Percentiles rank a stretch among this genome's conserved stretches.
Conservation (phyloP, 2,888 invertebrate species). For the Tachina lurida region DNA sequence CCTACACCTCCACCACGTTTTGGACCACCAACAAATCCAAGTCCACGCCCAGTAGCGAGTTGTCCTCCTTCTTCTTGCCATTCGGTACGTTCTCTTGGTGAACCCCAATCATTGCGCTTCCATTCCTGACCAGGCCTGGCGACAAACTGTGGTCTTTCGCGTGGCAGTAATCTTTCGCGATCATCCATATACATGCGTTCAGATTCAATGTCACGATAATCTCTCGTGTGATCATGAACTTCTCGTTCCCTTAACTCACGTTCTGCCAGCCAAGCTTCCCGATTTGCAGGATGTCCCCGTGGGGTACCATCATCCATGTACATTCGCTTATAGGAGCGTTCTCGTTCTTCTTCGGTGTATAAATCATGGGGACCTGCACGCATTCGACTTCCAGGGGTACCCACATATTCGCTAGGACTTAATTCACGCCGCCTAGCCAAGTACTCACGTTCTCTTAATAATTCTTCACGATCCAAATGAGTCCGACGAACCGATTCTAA, state of each 20-base stretch:
- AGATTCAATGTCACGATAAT: slow-evolving; percentile 75
- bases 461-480: slow-evolving; percentile 78
- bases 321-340: slow-evolving; percentile 79
- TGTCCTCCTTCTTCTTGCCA: slow-evolving; percentile 75
- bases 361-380: slow-evolving; percentile 79
- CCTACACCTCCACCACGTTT: slow-evolving; percentile 75
- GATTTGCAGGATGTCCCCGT: slow-evolving; percentile 70
- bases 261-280: slow-evolving; percentile 73
- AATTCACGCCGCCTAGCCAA: slow-evolving; percentile 78
- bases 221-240: slow-evolving; percentile 69
- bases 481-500: slow-evolving; percentile 78
- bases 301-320: slow-evolving; percentile 78
- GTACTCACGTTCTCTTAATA: slow-evolving; percentile 80
- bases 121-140: slow-evolving; percentile 77
- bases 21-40: slow-evolving; percentile 78
- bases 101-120: slow-evolving; percentile 77
- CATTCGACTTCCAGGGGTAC: slow-evolving; percentile 71
- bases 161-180: slow-evolving; percentile 73
- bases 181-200: slow-evolving; percentile 77
- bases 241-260: slow-evolving; percentile 73
- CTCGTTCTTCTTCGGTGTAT: slow-evolving; percentile 80
- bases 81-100: slow-evolving; percentile 75
- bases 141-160: slow-evolving; percentile 73
- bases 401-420: slow-evolving; percentile 78
- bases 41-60: slow-evolving; percentile 67